These are phyloP conservation scores for Phorcus lineatus DNA, from an alignment of 2,888 invertebrate species.

Conservation along the genomic window DNA sequence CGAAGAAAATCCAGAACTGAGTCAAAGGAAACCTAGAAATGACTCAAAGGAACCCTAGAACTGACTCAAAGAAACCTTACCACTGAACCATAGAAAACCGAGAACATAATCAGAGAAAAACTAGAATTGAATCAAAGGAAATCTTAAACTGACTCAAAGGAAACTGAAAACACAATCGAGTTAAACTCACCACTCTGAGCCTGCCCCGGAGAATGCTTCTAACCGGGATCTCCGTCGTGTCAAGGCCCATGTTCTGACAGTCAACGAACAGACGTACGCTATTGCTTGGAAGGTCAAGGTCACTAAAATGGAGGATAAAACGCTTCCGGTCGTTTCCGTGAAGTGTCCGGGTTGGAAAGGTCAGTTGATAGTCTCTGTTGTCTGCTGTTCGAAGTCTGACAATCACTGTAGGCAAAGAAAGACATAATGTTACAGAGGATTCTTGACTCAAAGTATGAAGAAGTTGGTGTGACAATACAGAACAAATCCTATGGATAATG, in stretches of 20 bases:
- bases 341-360: constrained; percentile 53
- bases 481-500: too few species aligned
- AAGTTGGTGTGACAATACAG: too few species aligned
- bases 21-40: too few species aligned
- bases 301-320: constrained; percentile 57
- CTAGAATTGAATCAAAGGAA: too few species aligned
- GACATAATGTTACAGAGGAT: too few species aligned
- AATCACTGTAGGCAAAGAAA: constrained; percentile 48
- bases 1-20: too few species aligned
- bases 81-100: too few species aligned
- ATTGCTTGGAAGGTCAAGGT: constrained; percentile 54
- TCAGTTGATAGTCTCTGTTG: constrained; percentile 52
- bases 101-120: too few species aligned
- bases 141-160: too few species aligned
- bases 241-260: constrained; percentile 58
- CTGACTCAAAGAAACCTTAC: too few species aligned
- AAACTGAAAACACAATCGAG: neutral
- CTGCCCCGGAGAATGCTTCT: constrained; percentile 54
- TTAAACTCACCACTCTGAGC: constrained; percentile 51
- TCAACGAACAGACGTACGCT: constrained; percentile 59
- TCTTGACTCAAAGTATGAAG: too few species aligned
- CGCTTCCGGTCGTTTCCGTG: constrained; percentile 45
- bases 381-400: constrained; percentile 53
- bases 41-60: too few species aligned
- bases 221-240: constrained; percentile 61